Evolutionary conservation across 2,113 vertebrate species (phyloP).

Genomic region (Melanocharis versteri): DNA sequence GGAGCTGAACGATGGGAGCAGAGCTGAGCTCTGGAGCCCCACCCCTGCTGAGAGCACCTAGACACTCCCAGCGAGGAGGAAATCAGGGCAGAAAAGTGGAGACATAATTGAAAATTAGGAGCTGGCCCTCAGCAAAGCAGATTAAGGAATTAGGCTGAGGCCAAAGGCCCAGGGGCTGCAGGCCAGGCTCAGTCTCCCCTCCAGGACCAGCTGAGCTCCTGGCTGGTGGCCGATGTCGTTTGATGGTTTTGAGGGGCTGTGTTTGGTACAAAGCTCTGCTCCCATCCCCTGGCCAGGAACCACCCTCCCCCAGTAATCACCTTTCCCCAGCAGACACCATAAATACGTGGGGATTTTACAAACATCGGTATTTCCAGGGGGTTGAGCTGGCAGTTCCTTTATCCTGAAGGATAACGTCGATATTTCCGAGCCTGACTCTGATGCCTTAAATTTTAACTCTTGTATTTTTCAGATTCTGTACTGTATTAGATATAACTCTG

Average conservation of each 20-base stretch:
- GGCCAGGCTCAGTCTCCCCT: background rate
- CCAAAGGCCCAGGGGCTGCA: background rate
- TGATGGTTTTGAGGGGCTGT: background rate
- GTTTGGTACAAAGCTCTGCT: background rate
- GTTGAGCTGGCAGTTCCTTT: background rate
- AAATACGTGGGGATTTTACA: background rate
- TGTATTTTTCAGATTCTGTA: too few species aligned
- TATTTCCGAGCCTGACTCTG: background rate
- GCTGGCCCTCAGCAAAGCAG: conserved; percentile 39
- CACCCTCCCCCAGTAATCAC: background rate
- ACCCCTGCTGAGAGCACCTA: background rate
- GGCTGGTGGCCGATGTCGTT: background rate
- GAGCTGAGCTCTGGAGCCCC: background rate
- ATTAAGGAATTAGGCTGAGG: conserved; percentile 37
- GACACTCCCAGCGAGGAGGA: background rate
- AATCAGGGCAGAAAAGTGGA: background rate
- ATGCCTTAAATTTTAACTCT: too few species aligned
- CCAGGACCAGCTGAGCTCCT: background rate
- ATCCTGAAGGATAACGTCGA: background rate
- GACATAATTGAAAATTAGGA: conserved; percentile 37
- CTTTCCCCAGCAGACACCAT: background rate
- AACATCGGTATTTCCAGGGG: background rate
- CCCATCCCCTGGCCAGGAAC: background rate
- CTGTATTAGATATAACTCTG: too few species aligned
- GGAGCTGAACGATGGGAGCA: background rate